Percentiles rank a stretch among this genome's conserved stretches.
These are phyloP conservation scores for Tetrax tetrax DNA, from an alignment of 2,113 vertebrate genomes.

Conservation along the genomic window DNA sequence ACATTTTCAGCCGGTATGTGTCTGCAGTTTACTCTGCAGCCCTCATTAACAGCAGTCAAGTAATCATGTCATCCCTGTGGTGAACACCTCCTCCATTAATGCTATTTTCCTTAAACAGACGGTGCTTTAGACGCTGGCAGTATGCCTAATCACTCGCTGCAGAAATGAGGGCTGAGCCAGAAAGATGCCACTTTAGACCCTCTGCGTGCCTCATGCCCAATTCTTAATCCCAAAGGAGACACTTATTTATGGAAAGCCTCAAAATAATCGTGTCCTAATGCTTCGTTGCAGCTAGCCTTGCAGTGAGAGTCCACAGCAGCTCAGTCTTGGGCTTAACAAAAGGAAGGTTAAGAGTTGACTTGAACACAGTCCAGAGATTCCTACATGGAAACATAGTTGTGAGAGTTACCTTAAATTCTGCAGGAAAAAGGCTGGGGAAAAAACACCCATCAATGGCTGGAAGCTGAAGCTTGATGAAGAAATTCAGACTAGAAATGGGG, in stretches of 20 bases:
- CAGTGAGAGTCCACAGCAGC: not conserved
- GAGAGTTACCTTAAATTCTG: not conserved
- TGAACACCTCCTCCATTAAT: not conserved
- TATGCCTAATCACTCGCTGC: not conserved
- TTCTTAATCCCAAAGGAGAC: not conserved
- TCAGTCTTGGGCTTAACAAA: not conserved
- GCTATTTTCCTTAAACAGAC: constrained; percentile 8
- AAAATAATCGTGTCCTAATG: not conserved
- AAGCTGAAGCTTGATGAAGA: not conserved
- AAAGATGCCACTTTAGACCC: not conserved
- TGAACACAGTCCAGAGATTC: not conserved
- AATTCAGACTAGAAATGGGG: not conserved
- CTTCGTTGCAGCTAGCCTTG: not conserved
- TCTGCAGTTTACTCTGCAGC: not conserved
- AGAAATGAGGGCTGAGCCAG: not conserved
- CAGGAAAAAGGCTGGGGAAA: not conserved
- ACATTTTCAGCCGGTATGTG: not conserved
- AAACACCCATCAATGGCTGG: not conserved
- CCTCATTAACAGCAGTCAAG: not conserved
- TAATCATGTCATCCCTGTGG: not conserved
- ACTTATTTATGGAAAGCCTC: not conserved
- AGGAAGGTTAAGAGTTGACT: not conserved
- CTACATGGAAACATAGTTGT: not conserved
- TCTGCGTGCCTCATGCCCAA: not conserved
- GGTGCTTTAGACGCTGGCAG: not conserved